Percentiles rank a stretch among this genome's conserved stretches.
Evolutionary conservation across 2,797 vertebrate genomes (phyloP).

Genomic region (Denticeps clupeoides): DNA sequence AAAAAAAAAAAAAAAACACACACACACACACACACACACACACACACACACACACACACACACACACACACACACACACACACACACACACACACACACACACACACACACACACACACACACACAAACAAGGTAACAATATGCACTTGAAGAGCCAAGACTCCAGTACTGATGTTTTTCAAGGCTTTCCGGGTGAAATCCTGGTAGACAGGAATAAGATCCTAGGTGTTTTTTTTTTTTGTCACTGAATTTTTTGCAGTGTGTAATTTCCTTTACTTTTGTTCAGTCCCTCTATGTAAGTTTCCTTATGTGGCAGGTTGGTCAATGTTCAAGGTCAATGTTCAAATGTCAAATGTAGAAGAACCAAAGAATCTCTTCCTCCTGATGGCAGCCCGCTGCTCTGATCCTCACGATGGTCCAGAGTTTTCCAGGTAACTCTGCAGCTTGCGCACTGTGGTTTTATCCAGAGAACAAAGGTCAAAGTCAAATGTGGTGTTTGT

Average conservation of each 20-base stretch:
- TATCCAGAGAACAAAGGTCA: conserved; percentile 96
- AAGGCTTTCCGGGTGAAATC: conserved; percentile 84
- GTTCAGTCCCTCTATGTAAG: too few relatives aligned
- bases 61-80: not conserved
- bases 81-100: not conserved
- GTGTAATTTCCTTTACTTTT: conserved; percentile 27
- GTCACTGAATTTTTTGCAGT: not conserved
- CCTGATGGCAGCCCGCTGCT: conserved; percentile 57
- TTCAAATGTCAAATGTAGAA: conserved; percentile 24
- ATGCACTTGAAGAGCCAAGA: conserved; percentile 53
- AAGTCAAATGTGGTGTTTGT: conserved; percentile 99
- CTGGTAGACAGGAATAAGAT: conserved; percentile 59
- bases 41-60: conserved; percentile 61
- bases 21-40: conserved; percentile 19
- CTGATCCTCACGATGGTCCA: conserved; percentile 73
- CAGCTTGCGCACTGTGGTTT: conserved; percentile 93
- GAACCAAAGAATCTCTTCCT: conserved; percentile 23
- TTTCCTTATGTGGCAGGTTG: not conserved
- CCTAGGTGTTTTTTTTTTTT: not conserved
- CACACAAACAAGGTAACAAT: conserved; percentile 57
- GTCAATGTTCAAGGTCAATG: conserved; percentile 34
- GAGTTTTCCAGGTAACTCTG: conserved; percentile 94
- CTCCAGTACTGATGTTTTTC: conserved; percentile 51
- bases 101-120: not conserved
- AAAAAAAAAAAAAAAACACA: not conserved